Conservation (phyloP, 2,888 invertebrate genomes). For the Augochlorella aurata region DNA sequence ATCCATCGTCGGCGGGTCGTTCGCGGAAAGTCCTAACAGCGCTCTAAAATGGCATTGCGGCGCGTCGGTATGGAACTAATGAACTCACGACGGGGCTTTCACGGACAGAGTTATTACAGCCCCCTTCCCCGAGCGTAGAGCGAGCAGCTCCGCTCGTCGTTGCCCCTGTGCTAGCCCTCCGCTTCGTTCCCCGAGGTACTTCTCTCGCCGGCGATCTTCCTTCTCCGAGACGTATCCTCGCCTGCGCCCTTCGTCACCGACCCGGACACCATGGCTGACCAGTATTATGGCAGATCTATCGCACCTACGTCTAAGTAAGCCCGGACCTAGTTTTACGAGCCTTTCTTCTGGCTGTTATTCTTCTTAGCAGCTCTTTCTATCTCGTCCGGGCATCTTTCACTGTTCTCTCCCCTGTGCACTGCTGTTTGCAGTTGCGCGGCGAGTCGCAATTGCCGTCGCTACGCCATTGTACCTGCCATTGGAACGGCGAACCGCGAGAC, state of each 20-base stretch:
- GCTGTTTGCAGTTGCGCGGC: not conserved
- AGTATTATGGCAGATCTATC: slow-evolving; percentile 56
- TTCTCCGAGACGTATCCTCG: slow-evolving; percentile 36
- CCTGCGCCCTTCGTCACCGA: slow-evolving; percentile 42
- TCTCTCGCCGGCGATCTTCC: slow-evolving; percentile 49
- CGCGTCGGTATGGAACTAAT: slow-evolving; percentile 79
- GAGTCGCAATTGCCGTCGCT: not conserved
- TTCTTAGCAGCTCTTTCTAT: slow-evolving; percentile 31
- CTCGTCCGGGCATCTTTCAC: slow-evolving; percentile 4
- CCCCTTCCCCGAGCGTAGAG: slow-evolving; percentile 30
- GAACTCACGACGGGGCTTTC: slow-evolving; percentile 77
- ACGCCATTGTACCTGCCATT: not conserved
- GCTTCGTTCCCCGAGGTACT: slow-evolving; percentile 38
- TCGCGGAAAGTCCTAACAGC: slow-evolving; percentile 71
- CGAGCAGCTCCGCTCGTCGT: slow-evolving; percentile 42
- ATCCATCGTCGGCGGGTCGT: slow-evolving; percentile 17
- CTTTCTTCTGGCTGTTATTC: slow-evolving; percentile 29
- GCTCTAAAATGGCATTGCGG: slow-evolving; percentile 73
- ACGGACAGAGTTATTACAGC: slow-evolving; percentile 77
- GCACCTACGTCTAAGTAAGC: slow-evolving; percentile 53
- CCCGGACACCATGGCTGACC: slow-evolving; percentile 31
- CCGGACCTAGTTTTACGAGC: slow-evolving; percentile 54
- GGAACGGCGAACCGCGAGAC: not conserved
- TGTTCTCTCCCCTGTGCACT: not conserved
- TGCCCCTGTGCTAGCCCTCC: slow-evolving; percentile 37